Evolutionary conservation across 2,797 vertebrate genomes (phyloP), one percentile per base, ranked within the genome.

Genomic region (Fratercula arctica): DNA sequence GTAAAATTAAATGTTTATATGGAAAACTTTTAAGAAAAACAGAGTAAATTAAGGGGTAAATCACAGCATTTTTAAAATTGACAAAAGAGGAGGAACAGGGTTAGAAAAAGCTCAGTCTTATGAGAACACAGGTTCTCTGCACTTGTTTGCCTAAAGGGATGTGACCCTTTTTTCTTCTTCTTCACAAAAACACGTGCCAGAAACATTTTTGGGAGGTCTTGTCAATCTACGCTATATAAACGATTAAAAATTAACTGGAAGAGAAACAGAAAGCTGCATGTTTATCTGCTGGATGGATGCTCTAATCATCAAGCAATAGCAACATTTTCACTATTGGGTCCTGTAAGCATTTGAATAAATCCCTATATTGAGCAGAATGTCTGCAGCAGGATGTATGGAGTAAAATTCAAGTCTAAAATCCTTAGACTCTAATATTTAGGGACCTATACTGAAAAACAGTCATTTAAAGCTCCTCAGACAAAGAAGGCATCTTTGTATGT

Each of bases 241-340:
- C 26, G 90, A 93, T 80, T 88, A 88, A 86, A 93, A 90, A 92
- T 60, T 94, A 88, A 88, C 51, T 56, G 33, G 20, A 89, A 93
- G 19, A 90, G 20, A 81, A 94, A 85, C n/a, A 84, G 61, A 86
- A 96, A 86, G 16, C 59, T 85, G 13, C 37, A 63, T 50, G 45
- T 60, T 90, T 93, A 20, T 92, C 84, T 94, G 24, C 24, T 73
- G 81, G 31, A 41, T 85, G 63, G 46, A 66, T 85, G 29, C 21
- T 69, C 33, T 89, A 85, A 84, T 85, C 79, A 83, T 19, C 46
- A 73, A 28, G 17, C 16, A 68, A 86, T 13, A 91, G 31, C 31
- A 90, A 45, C 21, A 68, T 64, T 78, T 90, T 86, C 37, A 75
- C 54, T 82, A 61, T 57, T 60, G 70, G 18, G 33, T 72, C 70